Conservation (phyloP, 2,113 vertebrate species). For the Hypomesus transpacificus region DNA sequence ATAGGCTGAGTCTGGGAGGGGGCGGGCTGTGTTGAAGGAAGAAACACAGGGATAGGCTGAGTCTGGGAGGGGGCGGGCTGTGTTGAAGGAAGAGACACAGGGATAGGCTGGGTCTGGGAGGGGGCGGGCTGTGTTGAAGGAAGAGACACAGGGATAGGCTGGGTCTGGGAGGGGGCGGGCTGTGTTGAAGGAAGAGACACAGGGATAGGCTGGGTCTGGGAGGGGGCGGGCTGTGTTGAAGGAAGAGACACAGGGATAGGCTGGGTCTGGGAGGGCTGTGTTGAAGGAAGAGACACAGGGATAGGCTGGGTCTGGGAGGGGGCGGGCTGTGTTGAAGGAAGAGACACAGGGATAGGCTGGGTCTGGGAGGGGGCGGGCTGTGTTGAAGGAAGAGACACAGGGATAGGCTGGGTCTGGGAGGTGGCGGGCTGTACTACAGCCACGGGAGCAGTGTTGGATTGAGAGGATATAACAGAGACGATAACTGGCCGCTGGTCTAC, state of each 20-base stretch:
- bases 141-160: conserved; percentile 10
- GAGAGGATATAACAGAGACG: neutral
- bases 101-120: conserved; percentile 10
- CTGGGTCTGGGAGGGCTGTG: neutral
- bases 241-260: conserved; percentile 18
- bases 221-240: neutral
- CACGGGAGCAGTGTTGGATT: neutral
- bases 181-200: neutral
- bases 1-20: conserved; percentile 56
- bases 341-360: conserved; percentile 20
- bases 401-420: conserved; percentile 1
- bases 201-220: neutral
- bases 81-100: conserved; percentile 4
- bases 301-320: neutral
- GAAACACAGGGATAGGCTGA: neutral
- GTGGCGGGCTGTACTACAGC: neutral
- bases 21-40: neutral
- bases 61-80: neutral
- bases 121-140: neutral
- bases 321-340: neutral
- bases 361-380: neutral
- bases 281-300: neutral
- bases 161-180: conserved; percentile 52
- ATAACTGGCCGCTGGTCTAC: no score
- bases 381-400: neutral